phyloP scores from a whole-genome alignment of 92 coral and sea anemone genomes.

The Phymanthus crucifer region DNA sequence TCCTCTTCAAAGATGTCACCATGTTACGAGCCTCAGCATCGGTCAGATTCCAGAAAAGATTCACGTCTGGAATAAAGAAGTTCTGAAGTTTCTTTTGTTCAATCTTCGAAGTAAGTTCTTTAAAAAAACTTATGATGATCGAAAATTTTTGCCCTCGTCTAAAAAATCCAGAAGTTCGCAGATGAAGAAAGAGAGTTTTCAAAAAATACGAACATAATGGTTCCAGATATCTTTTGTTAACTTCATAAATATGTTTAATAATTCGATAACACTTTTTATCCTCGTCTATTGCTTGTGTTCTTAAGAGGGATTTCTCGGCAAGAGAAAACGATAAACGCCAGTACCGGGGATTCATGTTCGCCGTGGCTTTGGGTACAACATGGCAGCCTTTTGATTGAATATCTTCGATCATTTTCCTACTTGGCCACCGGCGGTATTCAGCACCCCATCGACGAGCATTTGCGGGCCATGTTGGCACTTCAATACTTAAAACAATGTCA shows the following conservation, averaged over 20 bases:
- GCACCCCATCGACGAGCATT: slow-evolving; percentile 33
- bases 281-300: slow-evolving; percentile 11
- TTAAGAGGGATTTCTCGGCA: slow-evolving; percentile 30
- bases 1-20: background rate
- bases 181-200: slow-evolving; percentile 17
- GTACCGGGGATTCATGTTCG: background rate
- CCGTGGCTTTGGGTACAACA: slow-evolving; percentile 28
- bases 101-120: slow-evolving; percentile 14
- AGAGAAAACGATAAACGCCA: slow-evolving; percentile 46
- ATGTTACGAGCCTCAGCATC: background rate
- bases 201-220: slow-evolving; percentile 30
- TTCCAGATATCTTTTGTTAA: background rate
- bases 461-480: slow-evolving; percentile 25
- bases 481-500: slow-evolving; percentile 27
- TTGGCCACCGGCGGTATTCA: slow-evolving; percentile 14
- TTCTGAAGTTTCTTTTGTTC: slow-evolving; percentile 2
- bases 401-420: background rate
- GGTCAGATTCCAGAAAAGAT: slow-evolving; percentile 10
- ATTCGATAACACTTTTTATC: slow-evolving; percentile 32
- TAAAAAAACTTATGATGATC: background rate
- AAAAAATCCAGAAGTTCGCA: background rate
- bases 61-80: slow-evolving; percentile 35
- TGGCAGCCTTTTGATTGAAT: slow-evolving; percentile 24
- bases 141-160: background rate
- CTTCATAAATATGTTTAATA: slow-evolving; percentile 21